Evolutionary conservation across 2,113 vertebrate species (phyloP), one percentile per base, ranked within the genome.

Genomic region (Oryzias woworae): DNA sequence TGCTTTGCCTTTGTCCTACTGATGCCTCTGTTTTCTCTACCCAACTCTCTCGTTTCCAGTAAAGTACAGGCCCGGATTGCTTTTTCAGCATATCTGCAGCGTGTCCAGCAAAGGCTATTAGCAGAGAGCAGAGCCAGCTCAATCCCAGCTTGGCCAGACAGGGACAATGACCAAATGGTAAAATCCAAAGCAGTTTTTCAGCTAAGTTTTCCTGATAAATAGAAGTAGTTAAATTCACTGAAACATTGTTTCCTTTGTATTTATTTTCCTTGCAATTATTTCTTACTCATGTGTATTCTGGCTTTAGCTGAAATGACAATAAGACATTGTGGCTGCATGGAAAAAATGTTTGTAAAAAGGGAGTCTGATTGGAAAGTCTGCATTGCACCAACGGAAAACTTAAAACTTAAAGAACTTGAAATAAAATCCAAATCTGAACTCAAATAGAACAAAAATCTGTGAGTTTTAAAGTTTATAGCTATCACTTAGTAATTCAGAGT

Each of bases 81-180:
- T 66, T 98, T 99, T 85, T 96, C 96, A 81, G 94, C 93, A 13
- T 98, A 98, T 82, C 93, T 98, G 44, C 93, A 94, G 62, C 93
- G 94, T 0, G 97, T 98, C 73, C 94, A 96, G 76, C 81, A 92
- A 56, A 93, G 97, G 51, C 91, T 98, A 70, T 88, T 92, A 83
- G 89, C 85, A 64, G 95, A 96, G 62, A 92, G 85, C 82, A 87
- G 87, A 2, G 83, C 88, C 68, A 82, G 85, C 51, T 78, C 85
- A 58, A 85, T 83, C 81, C 81, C 93, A 77, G 79, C 89, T 18
- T 94, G 92, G 92, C 88, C 87, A 78, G 94, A 94, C 53, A 94
- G 91, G 69, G 95, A 97, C 65, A 90, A 93, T 47, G 93, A 98
- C 73, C 96, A 98, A 92, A 97, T 96, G 95, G 97, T 98, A 93